phyloP scores from a whole-genome alignment of 2,888 invertebrate genomes.

The Baronia brevicornis region DNA sequence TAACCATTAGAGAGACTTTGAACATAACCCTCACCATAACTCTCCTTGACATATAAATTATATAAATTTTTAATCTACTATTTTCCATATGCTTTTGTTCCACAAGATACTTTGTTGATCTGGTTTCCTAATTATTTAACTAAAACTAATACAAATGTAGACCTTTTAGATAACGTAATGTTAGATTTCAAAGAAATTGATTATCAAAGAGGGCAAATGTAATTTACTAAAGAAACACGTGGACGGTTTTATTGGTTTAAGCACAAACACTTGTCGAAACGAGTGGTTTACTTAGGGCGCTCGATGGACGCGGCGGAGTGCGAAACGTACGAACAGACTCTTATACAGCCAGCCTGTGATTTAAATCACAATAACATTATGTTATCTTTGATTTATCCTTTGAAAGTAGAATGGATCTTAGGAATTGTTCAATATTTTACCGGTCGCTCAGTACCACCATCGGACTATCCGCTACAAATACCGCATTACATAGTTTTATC shows the following conservation, averaged over 20 bases:
- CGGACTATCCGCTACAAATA: no score
- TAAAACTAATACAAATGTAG: conserved; percentile 5
- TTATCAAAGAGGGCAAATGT: conserved; percentile 22
- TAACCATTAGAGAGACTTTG: no score
- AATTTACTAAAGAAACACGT: conserved; percentile 43
- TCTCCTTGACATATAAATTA: no score
- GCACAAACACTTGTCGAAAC: conserved; percentile 42
- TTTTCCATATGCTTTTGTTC: no score
- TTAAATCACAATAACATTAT: conserved; percentile 12
- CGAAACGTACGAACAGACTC: conserved; percentile 47
- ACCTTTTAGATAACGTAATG: neutral
- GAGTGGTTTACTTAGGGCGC: conserved; percentile 61
- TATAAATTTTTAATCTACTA: no score
- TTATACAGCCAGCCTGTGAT: conserved; percentile 15
- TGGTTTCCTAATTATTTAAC: neutral
- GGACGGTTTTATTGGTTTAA: conserved; percentile 39
- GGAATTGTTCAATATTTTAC: no score
- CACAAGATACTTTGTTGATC: no score
- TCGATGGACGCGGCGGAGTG: conserved; percentile 37
- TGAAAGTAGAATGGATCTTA: no score
- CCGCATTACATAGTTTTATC: no score
- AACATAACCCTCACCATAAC: no score
- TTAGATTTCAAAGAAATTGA: no score
- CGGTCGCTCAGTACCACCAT: no score
- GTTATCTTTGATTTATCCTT: conserved; percentile 6